phyloP scores from a whole-genome alignment of 2,797 vertebrate genomes.

The Gymnopithys bicolor region DNA sequence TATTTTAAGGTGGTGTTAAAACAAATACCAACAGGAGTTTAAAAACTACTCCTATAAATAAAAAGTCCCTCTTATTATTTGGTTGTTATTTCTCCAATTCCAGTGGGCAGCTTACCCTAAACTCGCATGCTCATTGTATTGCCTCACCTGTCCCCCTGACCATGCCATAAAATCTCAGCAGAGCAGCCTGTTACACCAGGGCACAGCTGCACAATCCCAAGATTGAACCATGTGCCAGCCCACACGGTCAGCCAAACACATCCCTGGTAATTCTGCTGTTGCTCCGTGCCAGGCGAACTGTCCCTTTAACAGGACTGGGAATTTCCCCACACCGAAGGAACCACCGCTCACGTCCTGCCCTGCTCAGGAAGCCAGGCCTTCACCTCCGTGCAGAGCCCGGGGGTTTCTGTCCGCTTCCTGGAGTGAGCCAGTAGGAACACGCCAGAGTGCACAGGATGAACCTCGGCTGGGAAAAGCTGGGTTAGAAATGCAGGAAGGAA shows the following conservation, averaged over 20 bases:
- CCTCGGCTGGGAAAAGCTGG: neutral
- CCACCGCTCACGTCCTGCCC: neutral
- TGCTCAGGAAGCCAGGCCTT: neutral
- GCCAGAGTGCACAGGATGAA: neutral
- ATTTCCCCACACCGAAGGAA: neutral
- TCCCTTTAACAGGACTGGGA: neutral
- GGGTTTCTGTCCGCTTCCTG: neutral
- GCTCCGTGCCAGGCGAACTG: neutral
- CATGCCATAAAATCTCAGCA: neutral
- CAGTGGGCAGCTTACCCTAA: neutral
- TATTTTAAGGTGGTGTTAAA: neutral
- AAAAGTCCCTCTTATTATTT: neutral
- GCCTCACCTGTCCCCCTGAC: neutral
- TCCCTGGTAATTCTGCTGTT: neutral
- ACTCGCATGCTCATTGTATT: neutral
- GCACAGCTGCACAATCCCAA: neutral
- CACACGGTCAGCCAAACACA: neutral
- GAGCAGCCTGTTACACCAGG: neutral
- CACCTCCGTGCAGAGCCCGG: neutral
- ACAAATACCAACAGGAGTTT: neutral
- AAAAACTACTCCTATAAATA: neutral
- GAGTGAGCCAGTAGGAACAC: neutral
- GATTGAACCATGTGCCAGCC: neutral
- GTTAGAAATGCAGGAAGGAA: slow-evolving; percentile 53
- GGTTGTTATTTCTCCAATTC: neutral